These are phyloP conservation scores for Drosophila subobscura DNA, from an alignment of 1,140 invertebrate genomes.

Conservation along the genomic window DNA sequence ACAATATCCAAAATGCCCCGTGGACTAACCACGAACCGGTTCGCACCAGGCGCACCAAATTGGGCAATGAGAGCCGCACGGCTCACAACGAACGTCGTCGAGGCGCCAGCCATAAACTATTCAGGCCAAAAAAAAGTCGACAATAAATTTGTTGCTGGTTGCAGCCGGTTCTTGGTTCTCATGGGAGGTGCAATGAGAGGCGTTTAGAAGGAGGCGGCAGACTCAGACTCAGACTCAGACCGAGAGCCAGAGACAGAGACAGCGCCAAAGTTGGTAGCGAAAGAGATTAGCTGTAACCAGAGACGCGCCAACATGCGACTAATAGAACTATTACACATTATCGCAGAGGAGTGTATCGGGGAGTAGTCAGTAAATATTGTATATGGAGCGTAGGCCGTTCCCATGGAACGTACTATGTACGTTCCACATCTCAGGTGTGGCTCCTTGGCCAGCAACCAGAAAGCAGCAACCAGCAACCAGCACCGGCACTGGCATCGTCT, in stretches of 20 bases:
- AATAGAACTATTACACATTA: constrained; percentile 81
- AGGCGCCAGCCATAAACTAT: constrained; percentile 74
- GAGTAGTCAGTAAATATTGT: not conserved
- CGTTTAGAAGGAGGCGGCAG: not conserved
- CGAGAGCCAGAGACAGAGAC: not conserved
- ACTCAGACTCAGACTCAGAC: not conserved
- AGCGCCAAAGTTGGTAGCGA: constrained; percentile 71
- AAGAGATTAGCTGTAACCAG: constrained; percentile 71
- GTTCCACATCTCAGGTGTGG: constrained; percentile 34
- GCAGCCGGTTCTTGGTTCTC: constrained; percentile 71
- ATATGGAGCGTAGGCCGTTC: constrained; percentile 64
- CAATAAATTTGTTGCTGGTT: constrained; percentile 26
- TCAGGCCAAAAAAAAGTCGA: constrained; percentile 63
- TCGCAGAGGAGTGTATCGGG: constrained; percentile 29
- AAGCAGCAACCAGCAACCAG: too few species aligned
- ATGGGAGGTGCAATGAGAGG: constrained; percentile 34
- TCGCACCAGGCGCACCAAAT: constrained; percentile 60
- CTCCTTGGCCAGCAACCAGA: constrained; percentile 9
- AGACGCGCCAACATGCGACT: constrained; percentile 73
- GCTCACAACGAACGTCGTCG: constrained; percentile 26
- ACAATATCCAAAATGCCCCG: constrained; percentile 17
- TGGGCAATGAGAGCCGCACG: constrained; percentile 44
- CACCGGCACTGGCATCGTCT: not conserved
- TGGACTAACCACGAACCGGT: constrained; percentile 51
- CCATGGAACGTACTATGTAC: constrained; percentile 48